Base-by-base conservation (phyloP, 2,113 vertebrate species). In the Psittacus erithacus region DNA sequence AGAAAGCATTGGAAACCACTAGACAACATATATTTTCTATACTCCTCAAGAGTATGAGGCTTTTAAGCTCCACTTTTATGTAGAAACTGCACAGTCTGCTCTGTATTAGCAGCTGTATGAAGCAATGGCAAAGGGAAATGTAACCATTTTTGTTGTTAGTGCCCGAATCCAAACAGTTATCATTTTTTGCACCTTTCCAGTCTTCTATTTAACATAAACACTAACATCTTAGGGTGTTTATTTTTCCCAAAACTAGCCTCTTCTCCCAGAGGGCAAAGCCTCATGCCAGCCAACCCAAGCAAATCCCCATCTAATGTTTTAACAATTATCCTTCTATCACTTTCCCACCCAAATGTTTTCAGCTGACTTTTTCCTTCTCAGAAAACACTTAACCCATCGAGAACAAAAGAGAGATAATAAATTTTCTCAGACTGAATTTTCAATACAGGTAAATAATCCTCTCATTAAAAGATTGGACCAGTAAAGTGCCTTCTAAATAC, bases 11-110 rank as follows among this genome's bases (percentile, higher is more conserved):
- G 35, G 43, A 77, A 78, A 63, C 4, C 22, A 27, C 17, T 35
- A 23, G 10, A 52, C 22, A 68, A 31, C 5, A 17, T 20, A 10
- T 29, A 29, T 87, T 85, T 55, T 64, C 16, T 28, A 75, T 35
- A 7, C 5, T 31, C 5, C 1, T 12, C 43, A 17, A 46, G 27
- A 75, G 22, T 16, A 64, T 10, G 7, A 20, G 1, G 1, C 9
- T 64, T 59, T 69, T 50, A 24, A 82, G 29, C 12, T 77, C 15
- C 5, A 13, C 50, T 93, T 86, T 57, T 53, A 23, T 33, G 5
- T 7, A 79, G 41, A 73, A 85, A 71, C 25, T 39, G 6, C 8
- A 31, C 13, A 23, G 3, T 39, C 16, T 53, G 2, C 41, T 5
- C 59, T 5, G 0, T 25, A 24, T 24, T 50, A 55, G 33, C 19